These are phyloP conservation scores for Drosophila tristis DNA, from an alignment of 1,140 invertebrate species.

Conservation along the genomic window DNA sequence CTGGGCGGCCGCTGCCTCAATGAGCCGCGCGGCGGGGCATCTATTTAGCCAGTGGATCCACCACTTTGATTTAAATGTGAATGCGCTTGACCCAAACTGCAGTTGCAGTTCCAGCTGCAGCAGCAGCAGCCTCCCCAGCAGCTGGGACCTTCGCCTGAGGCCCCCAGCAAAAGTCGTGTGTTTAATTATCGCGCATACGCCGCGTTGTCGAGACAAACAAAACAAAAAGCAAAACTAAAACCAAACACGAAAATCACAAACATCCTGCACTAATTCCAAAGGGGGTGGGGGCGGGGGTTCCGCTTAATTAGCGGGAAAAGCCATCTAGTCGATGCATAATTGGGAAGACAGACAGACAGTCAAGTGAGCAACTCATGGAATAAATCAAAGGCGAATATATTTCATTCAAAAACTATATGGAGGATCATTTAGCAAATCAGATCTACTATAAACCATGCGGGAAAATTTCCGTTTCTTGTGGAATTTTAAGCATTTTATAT, in stretches of 20 bases:
- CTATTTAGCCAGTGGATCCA: slow-evolving; percentile 58
- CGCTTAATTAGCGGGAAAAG: slow-evolving; percentile 55
- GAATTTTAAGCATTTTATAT: too few relatives aligned
- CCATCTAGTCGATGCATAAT: slow-evolving; percentile 29
- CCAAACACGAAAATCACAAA: slow-evolving; percentile 63
- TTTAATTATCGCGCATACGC: slow-evolving; percentile 76
- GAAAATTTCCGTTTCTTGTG: too few relatives aligned
- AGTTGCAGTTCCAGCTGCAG: slow-evolving; percentile 12
- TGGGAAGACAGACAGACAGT: slow-evolving; percentile 5
- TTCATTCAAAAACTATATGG: not conserved
- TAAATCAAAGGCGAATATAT: slow-evolving; percentile 1
- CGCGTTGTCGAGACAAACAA: slow-evolving; percentile 34
- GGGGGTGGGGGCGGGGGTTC: slow-evolving; percentile 8
- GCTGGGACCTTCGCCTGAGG: slow-evolving; percentile 31
- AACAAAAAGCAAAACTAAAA: not conserved
- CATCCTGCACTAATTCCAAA: slow-evolving; percentile 63
- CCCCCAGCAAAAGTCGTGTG: slow-evolving; percentile 38
- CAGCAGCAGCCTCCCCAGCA: slow-evolving; percentile 8
- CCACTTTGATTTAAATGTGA: slow-evolving; percentile 69
- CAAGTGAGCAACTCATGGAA: slow-evolving; percentile 12
- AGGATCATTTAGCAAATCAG: too few relatives aligned
- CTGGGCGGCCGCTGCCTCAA: slow-evolving; percentile 50
- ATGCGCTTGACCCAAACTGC: slow-evolving; percentile 78
- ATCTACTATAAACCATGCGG: too few relatives aligned
- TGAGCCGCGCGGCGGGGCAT: slow-evolving; percentile 58